Evolutionary conservation across 2,888 invertebrate species (phyloP), one percentile per base, ranked within the genome.

Genomic region (Carpatolechia fugitivella): DNA sequence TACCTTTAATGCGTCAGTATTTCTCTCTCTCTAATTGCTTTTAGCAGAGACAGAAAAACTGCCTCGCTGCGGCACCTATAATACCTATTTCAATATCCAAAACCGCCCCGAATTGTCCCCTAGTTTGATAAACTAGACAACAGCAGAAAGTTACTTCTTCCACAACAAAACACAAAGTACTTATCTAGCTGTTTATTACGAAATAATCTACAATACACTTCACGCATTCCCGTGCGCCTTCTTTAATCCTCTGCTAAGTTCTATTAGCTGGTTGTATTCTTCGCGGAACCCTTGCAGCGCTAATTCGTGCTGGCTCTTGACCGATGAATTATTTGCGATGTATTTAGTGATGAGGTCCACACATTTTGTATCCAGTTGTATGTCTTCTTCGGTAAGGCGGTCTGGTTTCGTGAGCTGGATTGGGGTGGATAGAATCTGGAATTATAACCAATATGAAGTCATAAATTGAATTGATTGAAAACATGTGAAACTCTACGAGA

Each of bases 271-370:
- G 38, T 92, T 91, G 62, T 92, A 91, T n/a, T 93, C 68, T 71
- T 95, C 95, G 65, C 92, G 92, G 64, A 93, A 93, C 4, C 94
- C 92, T 73, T 95, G 94, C n/a, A 96, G 70, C 0, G 95, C 93
- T 46, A 95, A 75, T 65, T 94, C 93, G 41, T 96, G 90, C 56
- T 93, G 93, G 3, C 92, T 92, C 76, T 92, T 94, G 78, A 93
- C 94, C 1, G 91, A 74, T 0, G 95, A 92, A 68, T 93, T 92
- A 30, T 89, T 82, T 11, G 85, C 76, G 11, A 94, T 92, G 72
- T 93, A 96, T 56, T 89, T 84, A 62, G 93, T 91, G 50, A 95
- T 80, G 61, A 92, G 91, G 48, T 91, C 85, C 0, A 92, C 59
- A 58, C 92, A 91, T 61, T 91, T 79, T 48, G 91, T 91, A 68